phyloP scores from a whole-genome alignment of 2,113 vertebrate species.

The Isichthys henryi region DNA sequence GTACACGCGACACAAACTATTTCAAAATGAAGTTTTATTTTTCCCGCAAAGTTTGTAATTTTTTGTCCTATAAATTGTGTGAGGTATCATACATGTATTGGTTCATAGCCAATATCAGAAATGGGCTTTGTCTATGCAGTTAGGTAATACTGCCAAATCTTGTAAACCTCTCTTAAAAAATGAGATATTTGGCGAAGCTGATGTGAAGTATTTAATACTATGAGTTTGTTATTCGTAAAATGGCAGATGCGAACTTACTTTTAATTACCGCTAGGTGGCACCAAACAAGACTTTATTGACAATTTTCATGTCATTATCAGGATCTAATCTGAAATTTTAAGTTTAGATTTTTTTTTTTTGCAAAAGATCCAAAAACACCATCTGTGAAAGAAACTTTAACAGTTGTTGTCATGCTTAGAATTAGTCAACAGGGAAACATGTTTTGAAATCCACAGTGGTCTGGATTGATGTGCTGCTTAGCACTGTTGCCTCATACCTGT shows the following conservation, averaged over 20 bases:
- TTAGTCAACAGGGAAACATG: not conserved
- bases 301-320: not conserved
- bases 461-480: not conserved
- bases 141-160: not conserved
- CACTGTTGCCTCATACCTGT: not conserved
- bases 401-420: not conserved
- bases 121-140: not conserved
- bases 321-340: not conserved
- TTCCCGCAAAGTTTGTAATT: not conserved
- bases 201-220: not conserved
- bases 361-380: not conserved
- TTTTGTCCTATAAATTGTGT: not conserved
- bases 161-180: not conserved
- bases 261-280: slow-evolving; percentile 40
- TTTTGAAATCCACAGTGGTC: not conserved
- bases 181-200: not conserved
- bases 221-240: slow-evolving; percentile 8
- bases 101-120: not conserved
- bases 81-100: not conserved
- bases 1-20: not conserved
- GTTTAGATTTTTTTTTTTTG: not conserved
- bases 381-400: not conserved
- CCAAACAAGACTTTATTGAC: slow-evolving; percentile 7
- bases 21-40: not conserved
- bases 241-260: slow-evolving; percentile 24